Conservation (phyloP, 2,888 invertebrate genomes). For the Hypomecis punctinalis region DNA sequence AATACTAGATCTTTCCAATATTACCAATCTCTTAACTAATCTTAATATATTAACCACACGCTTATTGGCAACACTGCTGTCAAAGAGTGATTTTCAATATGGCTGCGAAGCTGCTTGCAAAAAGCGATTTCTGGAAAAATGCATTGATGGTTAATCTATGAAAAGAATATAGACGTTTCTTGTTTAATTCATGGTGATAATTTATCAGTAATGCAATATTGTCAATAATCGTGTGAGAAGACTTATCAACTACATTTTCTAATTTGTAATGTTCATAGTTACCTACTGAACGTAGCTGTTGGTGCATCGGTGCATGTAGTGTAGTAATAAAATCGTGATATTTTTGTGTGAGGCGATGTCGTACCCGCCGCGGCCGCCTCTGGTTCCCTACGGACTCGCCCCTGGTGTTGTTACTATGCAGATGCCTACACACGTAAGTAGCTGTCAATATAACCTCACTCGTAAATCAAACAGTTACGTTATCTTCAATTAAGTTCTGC, state of each 20-base stretch:
- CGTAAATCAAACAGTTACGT: conserved; percentile 3
- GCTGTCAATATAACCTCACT: conserved; percentile 47
- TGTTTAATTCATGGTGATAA: background rate
- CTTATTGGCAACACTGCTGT: no score
- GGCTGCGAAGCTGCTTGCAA: background rate
- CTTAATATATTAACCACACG: no score
- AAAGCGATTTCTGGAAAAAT: background rate
- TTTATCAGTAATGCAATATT: background rate
- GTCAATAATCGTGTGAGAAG: background rate
- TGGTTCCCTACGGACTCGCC: conserved; percentile 90
- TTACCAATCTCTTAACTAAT: no score
- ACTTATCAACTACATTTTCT: background rate
- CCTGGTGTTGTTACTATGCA: conserved; percentile 91
- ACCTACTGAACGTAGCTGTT: conserved; percentile 51
- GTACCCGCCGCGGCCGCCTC: conserved; percentile 94
- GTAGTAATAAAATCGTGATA: conserved; percentile 37
- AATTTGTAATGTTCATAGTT: conserved; percentile 2
- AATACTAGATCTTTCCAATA: no score
- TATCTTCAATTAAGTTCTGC: background rate
- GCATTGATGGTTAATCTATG: background rate
- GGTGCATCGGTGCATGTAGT: conserved; percentile 30
- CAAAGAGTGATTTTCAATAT: background rate
- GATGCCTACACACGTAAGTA: conserved; percentile 90
- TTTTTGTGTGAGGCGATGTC: conserved; percentile 86
- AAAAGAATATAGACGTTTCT: background rate